Conservation (phyloP, 2,888 invertebrate genomes). For the Drosophila algonquin region DNA sequence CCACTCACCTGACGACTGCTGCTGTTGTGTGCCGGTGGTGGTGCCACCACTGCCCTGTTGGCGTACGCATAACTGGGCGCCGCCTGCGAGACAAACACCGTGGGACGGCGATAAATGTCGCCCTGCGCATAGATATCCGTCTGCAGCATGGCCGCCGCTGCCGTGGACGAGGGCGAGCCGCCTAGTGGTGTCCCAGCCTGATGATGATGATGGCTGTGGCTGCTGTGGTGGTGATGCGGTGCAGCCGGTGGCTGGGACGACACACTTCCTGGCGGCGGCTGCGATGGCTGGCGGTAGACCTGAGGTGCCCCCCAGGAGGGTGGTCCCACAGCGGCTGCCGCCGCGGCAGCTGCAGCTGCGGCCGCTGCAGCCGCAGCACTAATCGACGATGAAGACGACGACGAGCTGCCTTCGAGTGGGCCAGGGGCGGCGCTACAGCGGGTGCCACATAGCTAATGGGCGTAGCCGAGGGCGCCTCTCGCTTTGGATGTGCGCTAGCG, state of each 20-base stretch:
- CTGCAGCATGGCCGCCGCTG: conserved; percentile 81
- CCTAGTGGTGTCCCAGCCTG: conserved; percentile 85
- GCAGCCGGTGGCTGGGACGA: conserved; percentile 48
- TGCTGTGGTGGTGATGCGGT: conserved; percentile 68
- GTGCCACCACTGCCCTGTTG: conserved; percentile 83
- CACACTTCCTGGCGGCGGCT: conserved; percentile 57
- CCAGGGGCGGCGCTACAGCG: conserved; percentile 82
- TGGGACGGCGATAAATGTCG: conserved; percentile 87
- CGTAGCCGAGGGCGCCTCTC: conserved; percentile 82
- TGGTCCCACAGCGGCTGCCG: conserved; percentile 80
- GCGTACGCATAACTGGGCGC: conserved; percentile 82
- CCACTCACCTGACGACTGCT: conserved; percentile 83
- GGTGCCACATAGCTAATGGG: conserved; percentile 71
- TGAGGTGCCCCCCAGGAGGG: conserved; percentile 84
- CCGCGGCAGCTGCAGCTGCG: conserved; percentile 75
- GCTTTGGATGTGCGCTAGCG: conserved; percentile 83
- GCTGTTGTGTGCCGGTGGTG: conserved; percentile 84
- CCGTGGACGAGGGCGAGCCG: conserved; percentile 81
- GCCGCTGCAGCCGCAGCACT: conserved; percentile 78
- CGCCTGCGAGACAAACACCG: conserved; percentile 88
- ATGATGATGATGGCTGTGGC: conserved; percentile 83
- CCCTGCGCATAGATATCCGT: conserved; percentile 84
- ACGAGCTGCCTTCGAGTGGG: conserved; percentile 83
- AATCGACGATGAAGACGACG: conserved; percentile 65
- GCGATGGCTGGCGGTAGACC: conserved; percentile 82